Evolutionary conservation across 2,113 vertebrate species (phyloP).

Genomic region (Apteryx owenii): DNA sequence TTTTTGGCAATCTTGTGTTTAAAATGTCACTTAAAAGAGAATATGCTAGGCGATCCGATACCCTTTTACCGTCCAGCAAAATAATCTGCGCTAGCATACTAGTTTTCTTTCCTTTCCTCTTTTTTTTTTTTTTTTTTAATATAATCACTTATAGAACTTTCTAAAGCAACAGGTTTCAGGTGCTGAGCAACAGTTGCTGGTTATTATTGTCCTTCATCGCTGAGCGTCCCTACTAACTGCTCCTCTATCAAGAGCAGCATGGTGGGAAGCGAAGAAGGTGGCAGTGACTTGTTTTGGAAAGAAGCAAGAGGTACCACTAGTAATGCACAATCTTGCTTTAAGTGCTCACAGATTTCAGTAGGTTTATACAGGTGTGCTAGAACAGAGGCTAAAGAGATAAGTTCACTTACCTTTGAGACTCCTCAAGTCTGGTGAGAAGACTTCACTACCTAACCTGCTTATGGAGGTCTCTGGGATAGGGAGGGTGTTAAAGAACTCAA

Average conservation of each 20-base stretch:
- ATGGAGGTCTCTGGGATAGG: background rate
- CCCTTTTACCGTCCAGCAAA: background rate
- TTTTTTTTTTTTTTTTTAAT: background rate
- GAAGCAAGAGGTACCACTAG: background rate
- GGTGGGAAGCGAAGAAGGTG: background rate
- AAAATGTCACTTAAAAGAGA: background rate
- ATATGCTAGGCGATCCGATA: background rate
- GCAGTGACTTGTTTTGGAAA: background rate
- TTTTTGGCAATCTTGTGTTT: background rate
- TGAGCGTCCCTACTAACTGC: fast-evolving
- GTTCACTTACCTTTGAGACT: background rate
- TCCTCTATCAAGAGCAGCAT: background rate
- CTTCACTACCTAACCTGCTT: background rate
- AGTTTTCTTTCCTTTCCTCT: background rate
- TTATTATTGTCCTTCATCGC: background rate
- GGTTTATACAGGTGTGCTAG: background rate
- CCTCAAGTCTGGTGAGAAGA: background rate
- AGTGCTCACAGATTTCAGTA: background rate
- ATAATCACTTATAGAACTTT: background rate
- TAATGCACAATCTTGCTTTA: background rate
- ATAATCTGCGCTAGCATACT: background rate
- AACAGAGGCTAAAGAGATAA: background rate
- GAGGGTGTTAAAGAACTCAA: background rate
- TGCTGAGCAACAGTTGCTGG: background rate
- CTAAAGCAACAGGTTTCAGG: background rate